These are phyloP conservation scores for Drosophila asahinai DNA, from an alignment of 1,140 invertebrate genomes.

Conservation along the genomic window DNA sequence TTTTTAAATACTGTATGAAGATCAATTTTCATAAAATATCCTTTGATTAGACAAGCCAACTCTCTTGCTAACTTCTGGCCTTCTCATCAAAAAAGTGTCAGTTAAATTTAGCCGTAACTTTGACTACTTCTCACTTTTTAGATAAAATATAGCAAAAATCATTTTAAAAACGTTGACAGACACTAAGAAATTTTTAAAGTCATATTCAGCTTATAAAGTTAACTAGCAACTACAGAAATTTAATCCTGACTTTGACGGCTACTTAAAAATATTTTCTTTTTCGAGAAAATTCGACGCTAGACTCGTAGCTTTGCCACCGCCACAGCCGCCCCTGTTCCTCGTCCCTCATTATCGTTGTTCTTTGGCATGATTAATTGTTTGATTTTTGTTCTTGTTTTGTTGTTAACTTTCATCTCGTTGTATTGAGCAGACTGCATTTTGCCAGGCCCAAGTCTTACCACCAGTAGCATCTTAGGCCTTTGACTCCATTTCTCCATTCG, in stretches of 20 bases:
- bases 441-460: constrained; percentile 11
- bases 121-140: not conserved
- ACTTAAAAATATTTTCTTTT: not conserved
- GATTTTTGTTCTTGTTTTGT: constrained; percentile 35
- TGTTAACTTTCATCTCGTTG: constrained; percentile 36
- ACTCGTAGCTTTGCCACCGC: constrained; percentile 21
- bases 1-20: too few species aligned
- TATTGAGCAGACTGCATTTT: constrained; percentile 28
- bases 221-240: not conserved
- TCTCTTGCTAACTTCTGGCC: not conserved
- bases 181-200: not conserved
- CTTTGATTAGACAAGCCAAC: too few species aligned
- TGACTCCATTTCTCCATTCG: constrained; percentile 28
- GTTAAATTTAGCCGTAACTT: not conserved
- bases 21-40: too few species aligned
- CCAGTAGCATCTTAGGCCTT: constrained; percentile 28
- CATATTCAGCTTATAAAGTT: not conserved
- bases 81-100: not conserved
- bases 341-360: constrained; percentile 24
- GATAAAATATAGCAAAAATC: too few species aligned
- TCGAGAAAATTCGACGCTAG: constrained; percentile 1
- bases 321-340: constrained; percentile 2
- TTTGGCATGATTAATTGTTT: constrained; percentile 55
- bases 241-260: constrained; percentile 5
- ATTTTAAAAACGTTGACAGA: too few species aligned